Percentiles rank a stretch among this genome's conserved stretches.
These are phyloP conservation scores for Seriola quinqueradiata DNA, from an alignment of 2,113 vertebrate species.

Conservation along the genomic window DNA sequence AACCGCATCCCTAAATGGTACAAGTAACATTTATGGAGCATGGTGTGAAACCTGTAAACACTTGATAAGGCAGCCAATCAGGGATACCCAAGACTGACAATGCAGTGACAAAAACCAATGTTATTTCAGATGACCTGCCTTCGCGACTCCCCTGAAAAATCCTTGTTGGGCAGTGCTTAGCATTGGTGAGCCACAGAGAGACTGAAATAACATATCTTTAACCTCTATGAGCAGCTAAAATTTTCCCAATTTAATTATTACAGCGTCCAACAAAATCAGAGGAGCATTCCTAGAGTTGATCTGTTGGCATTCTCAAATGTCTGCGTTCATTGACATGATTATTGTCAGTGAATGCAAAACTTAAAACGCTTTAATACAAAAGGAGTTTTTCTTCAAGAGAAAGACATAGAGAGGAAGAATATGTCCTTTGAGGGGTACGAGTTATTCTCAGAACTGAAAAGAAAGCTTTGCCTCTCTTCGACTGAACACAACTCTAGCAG, in stretches of 20 bases:
- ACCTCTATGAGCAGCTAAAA: not conserved
- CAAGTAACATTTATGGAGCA: not conserved
- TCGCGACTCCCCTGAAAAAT: conserved; percentile 8
- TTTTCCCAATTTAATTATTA: not conserved
- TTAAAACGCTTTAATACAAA: conserved; percentile 36
- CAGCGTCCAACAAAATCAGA: conserved; percentile 18
- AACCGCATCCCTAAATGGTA: not conserved
- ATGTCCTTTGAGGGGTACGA: conserved; percentile 47
- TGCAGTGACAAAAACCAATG: not conserved
- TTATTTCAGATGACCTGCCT: conserved; percentile 8
- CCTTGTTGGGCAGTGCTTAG: not conserved
- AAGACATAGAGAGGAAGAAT: conserved; percentile 29
- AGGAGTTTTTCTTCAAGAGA: conserved; percentile 52
- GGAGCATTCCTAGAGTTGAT: conserved; percentile 19
- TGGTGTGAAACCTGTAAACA: not conserved
- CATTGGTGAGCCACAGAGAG: not conserved
- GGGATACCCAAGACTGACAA: not conserved
- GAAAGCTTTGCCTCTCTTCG: conserved; percentile 36
- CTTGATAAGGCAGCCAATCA: not conserved
- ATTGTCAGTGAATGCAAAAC: conserved; percentile 21
- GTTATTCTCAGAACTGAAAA: conserved; percentile 59
- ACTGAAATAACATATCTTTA: not conserved
- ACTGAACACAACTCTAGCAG: conserved; percentile 44
- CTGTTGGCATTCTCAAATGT: conserved; percentile 23
- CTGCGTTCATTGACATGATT: conserved; percentile 21